A percentile compares a stretch with the other conserved stretches of the same genome.
phyloP scores from a whole-genome alignment of 2,797 vertebrate genomes.

The Cheirogaleus major region DNA sequence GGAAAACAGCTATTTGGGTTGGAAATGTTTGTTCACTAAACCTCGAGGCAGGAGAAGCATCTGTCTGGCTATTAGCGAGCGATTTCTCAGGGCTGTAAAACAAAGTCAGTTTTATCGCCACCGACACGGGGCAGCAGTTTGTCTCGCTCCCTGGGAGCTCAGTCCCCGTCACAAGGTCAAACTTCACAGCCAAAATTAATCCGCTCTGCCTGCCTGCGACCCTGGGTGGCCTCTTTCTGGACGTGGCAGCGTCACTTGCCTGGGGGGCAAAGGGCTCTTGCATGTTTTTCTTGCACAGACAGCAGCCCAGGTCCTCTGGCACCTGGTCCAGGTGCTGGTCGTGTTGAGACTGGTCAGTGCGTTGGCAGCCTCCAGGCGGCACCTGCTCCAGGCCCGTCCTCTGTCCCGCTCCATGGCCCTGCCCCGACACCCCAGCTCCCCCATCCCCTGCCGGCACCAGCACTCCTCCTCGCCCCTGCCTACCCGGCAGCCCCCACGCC shows the following conservation, averaged over 20 bases:
- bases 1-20: neutral
- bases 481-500: too few species aligned
- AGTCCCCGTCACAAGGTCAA: neutral
- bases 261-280: neutral
- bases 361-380: too few species aligned
- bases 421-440: too few species aligned
- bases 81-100: neutral
- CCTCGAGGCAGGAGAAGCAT: neutral
- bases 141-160: neutral
- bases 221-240: neutral
- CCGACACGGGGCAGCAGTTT: neutral
- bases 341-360: neutral
- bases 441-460: neutral
- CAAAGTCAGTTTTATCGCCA: neutral
- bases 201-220: fast-evolving
- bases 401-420: neutral
- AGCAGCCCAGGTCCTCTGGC: neutral
- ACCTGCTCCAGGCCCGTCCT: too few species aligned
- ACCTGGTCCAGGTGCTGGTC: neutral
- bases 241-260: neutral
- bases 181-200: fast-evolving
- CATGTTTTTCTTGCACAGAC: neutral
- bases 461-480: neutral
- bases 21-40: fast-evolving
- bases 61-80: neutral